phyloP scores from a whole-genome alignment of 2,888 invertebrate genomes.

The Dugesia japonica region DNA sequence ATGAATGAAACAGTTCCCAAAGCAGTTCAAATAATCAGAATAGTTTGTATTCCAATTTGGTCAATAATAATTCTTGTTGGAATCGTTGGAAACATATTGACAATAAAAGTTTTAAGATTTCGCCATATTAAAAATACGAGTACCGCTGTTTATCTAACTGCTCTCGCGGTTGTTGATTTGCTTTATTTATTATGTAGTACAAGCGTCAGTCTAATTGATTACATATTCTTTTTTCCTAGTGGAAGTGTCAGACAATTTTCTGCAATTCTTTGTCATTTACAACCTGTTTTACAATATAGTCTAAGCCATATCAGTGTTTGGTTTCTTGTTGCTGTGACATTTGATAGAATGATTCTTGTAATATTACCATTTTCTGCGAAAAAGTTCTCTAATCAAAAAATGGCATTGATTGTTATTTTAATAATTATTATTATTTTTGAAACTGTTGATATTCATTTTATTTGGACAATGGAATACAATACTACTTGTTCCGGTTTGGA shows the following conservation, averaged over 20 bases:
- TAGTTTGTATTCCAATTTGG: constrained; percentile 23
- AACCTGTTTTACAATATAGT: constrained; percentile 21
- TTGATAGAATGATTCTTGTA: constrained; percentile 30
- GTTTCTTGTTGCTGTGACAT: constrained; percentile 25
- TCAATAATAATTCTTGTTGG: constrained; percentile 32
- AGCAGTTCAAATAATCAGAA: constrained; percentile 17
- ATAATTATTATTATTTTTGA: constrained; percentile 4
- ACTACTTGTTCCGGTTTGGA: background rate
- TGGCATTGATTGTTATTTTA: constrained; percentile 20
- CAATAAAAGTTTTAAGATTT: constrained; percentile 30
- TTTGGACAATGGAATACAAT: constrained; percentile 9
- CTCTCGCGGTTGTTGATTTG: constrained; percentile 32
- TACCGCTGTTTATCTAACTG: constrained; percentile 33
- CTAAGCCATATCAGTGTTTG: constrained; percentile 28
- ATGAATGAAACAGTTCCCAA: background rate
- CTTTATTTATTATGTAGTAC: constrained; percentile 27
- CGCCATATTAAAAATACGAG: constrained; percentile 24
- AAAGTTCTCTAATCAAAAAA: constrained; percentile 14
- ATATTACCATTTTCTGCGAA: constrained; percentile 29
- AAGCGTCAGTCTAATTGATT: constrained; percentile 30
- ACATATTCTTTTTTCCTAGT: constrained; percentile 28
- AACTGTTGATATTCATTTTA: constrained; percentile 21
- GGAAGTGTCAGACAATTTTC: background rate
- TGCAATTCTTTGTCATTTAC: background rate
- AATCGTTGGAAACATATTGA: constrained; percentile 31